phyloP scores from a whole-genome alignment of 2,113 vertebrate genomes.

The Rhinopomastus cyanomelas region DNA sequence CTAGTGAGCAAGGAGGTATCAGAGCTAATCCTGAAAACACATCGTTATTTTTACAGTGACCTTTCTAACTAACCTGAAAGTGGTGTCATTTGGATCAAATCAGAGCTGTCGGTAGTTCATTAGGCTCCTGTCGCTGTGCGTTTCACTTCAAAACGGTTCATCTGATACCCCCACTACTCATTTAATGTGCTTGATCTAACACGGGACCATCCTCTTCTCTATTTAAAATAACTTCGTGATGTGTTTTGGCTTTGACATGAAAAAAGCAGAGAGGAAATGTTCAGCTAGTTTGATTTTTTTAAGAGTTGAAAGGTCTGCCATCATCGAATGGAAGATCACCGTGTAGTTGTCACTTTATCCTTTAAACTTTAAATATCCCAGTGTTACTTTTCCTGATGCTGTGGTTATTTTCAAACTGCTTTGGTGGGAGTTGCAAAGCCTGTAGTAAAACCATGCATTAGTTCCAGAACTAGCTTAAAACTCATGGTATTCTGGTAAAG shows the following conservation, averaged over 20 bases:
- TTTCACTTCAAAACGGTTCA: background rate
- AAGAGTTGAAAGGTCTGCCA: background rate
- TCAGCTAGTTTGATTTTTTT: background rate
- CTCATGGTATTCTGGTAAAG: background rate
- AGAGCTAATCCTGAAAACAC: conserved; percentile 15
- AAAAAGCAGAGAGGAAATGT: background rate
- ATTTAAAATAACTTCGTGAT: background rate
- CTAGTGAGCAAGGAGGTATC: conserved; percentile 12
- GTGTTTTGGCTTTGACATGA: background rate
- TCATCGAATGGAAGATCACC: background rate
- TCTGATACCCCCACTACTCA: background rate
- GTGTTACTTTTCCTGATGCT: background rate
- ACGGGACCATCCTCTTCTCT: background rate
- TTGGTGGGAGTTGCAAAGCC: conserved; percentile 9
- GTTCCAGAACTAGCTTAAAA: conserved; percentile 41
- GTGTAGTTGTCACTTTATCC: conserved; percentile 20
- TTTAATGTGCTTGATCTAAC: background rate
- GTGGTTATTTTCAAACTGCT: conserved; percentile 23
- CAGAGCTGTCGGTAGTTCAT: background rate
- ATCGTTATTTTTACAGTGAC: conserved; percentile 6
- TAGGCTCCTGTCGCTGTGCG: background rate
- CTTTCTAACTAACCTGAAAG: background rate
- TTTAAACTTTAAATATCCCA: background rate
- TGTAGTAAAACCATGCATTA: conserved; percentile 13
- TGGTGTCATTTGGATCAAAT: background rate